Evolutionary conservation across 2,888 invertebrate species (phyloP), one percentile per base, ranked within the genome.

Genomic region (Ornithoptera priamus): DNA sequence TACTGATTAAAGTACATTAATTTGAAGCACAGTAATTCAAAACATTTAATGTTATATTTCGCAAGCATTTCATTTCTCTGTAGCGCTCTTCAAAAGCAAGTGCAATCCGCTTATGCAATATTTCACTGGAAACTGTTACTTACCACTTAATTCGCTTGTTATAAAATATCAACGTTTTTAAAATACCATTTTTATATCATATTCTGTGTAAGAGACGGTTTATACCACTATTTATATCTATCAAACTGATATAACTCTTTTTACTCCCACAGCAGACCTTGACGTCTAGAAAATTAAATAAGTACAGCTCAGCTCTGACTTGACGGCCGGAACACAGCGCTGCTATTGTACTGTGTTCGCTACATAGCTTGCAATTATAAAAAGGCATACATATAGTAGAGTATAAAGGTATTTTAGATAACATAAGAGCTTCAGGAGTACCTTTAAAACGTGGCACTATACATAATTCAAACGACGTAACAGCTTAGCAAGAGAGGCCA

Each of bases 31-130:
- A n/a, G 22, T 58, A 58, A 63, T 68, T 58, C 30, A 30, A 62
- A 65, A 24, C 56, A 15, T 39, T 65, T 56, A 65, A 57, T 22
- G 60, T 63, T 50, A 20, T 61, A 30, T 60, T 65, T 65, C 57
- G 30, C 65, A 7, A 20, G 42, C 46, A 12, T 20, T 62, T 65
- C 65, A 53, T 53, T 65, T 65, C 69, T 58, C 61, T 69, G 10
- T 61, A 61, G 57, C 20, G 65, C 65, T 69, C 42, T 58, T 50
- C 57, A 62, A 69, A 69, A 46, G 65, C 65, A 65, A 69, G 58
- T 65, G 61, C 15, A 65, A 69, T 69, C 69, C 69, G 69, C 65
- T 69, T 69, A 69, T 69, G 69, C 62, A 58, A 69, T 62, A 65
- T 58, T 69, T 42, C 58, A 10, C 10, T 7, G 42, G 69, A 57